Evolutionary conservation across 2,113 vertebrate genomes (phyloP).

Genomic region (Alligator sinensis): DNA sequence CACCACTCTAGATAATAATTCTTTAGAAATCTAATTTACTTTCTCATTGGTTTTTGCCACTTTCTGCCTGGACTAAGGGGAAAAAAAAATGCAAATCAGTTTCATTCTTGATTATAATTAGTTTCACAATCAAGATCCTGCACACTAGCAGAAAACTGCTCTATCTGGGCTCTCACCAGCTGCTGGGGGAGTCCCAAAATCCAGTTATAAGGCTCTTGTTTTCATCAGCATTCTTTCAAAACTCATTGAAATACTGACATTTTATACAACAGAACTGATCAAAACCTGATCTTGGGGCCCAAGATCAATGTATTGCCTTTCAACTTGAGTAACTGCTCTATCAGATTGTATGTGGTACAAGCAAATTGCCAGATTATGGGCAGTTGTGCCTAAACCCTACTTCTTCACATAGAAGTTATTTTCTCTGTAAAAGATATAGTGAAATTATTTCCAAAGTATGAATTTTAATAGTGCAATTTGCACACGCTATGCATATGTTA

Average conservation of each 20-base stretch:
- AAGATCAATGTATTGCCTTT: not conserved
- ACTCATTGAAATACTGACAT: not conserved
- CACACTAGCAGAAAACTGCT: not conserved
- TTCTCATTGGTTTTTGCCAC: not conserved
- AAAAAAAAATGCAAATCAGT: not conserved
- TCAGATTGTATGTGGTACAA: rapidly evolving
- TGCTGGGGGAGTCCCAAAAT: not conserved
- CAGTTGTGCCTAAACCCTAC: not conserved
- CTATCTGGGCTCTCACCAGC: not conserved
- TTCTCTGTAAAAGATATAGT: no score
- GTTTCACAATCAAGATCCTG: not conserved
- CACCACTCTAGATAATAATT: not conserved
- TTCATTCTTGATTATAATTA: not conserved
- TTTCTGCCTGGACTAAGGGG: not conserved
- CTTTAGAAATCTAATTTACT: not conserved
- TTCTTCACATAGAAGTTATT: not conserved
- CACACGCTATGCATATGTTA: conserved; percentile 19
- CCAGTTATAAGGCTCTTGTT: rapidly evolving
- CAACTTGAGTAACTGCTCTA: not conserved
- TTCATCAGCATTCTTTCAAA: not conserved
- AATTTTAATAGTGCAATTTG: not conserved
- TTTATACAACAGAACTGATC: not conserved
- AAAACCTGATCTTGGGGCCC: not conserved
- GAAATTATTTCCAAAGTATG: not conserved
- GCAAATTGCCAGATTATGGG: not conserved